These are phyloP conservation scores for Acanthopleura granulata DNA, from an alignment of 2,888 invertebrate species.

Conservation along the genomic window DNA sequence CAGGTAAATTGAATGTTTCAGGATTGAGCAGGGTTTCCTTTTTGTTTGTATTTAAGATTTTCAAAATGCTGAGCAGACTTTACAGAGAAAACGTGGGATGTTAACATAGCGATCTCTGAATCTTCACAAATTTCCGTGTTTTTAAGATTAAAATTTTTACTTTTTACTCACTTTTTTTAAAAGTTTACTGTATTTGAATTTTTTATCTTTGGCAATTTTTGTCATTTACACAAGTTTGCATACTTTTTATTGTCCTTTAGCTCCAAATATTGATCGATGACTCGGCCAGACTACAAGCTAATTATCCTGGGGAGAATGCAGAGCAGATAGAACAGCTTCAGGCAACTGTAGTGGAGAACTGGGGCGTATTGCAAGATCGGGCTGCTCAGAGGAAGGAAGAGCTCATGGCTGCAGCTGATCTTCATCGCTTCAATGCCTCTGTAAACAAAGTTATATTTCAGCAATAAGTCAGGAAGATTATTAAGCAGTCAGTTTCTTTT, in stretches of 20 bases:
- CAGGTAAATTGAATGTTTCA: slow-evolving; percentile 75
- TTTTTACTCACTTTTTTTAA: background rate
- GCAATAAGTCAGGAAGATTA: background rate
- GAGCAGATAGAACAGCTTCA: slow-evolving; percentile 90
- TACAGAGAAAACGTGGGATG: too few relatives aligned
- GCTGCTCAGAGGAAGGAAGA: slow-evolving; percentile 85
- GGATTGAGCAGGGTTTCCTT: background rate
- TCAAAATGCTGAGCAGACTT: too few relatives aligned
- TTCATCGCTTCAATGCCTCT: slow-evolving; percentile 90
- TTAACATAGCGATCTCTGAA: background rate
- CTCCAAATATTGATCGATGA: slow-evolving; percentile 89
- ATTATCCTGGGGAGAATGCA: slow-evolving; percentile 93
- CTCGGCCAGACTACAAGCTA: slow-evolving; percentile 83
- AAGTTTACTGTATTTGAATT: background rate
- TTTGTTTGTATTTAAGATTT: too few relatives aligned
- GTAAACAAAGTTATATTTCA: slow-evolving; percentile 67
- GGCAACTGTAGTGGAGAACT: slow-evolving; percentile 86
- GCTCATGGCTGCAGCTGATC: slow-evolving; percentile 87
- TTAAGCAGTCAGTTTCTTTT: too few relatives aligned
- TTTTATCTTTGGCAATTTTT: background rate
- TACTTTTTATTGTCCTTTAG: slow-evolving; percentile 35
- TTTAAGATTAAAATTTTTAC: background rate
- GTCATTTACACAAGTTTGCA: too few relatives aligned
- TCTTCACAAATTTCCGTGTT: background rate
- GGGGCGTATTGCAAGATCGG: slow-evolving; percentile 86